Conservation (phyloP, 2,888 invertebrate genomes). For the Papilio protenor region DNA sequence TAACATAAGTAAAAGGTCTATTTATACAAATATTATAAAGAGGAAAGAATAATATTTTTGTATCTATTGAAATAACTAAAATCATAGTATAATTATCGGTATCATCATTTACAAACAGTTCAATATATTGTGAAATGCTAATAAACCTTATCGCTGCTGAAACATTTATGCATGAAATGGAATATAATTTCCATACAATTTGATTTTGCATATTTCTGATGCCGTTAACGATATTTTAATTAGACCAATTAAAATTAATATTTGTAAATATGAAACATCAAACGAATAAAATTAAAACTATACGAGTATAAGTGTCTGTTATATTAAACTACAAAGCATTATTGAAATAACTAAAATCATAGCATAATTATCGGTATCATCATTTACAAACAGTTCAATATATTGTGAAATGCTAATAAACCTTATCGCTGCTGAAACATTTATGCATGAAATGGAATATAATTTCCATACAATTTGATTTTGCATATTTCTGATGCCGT, state of each 20-base stretch:
- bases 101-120: background rate
- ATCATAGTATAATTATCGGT: background rate
- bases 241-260: background rate
- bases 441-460: slow-evolving; percentile 27
- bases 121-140: slow-evolving; percentile 35
- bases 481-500: background rate
- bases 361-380: background rate
- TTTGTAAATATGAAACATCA: no score
- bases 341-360: background rate
- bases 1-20: background rate
- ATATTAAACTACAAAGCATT: background rate
- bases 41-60: no score
- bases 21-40: no score
- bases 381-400: slow-evolving; percentile 6
- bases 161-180: slow-evolving; percentile 35
- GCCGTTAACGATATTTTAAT: background rate
- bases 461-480: slow-evolving; percentile 14
- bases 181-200: slow-evolving; percentile 23
- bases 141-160: slow-evolving; percentile 37
- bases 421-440: slow-evolving; percentile 39
- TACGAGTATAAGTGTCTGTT: no score
- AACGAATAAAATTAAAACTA: no score
- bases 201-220: background rate
- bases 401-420: slow-evolving; percentile 39
- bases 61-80: no score